These are phyloP conservation scores for Cremastinae sp. DNA, from an alignment of 2,888 invertebrate genomes.

Conservation along the genomic window DNA sequence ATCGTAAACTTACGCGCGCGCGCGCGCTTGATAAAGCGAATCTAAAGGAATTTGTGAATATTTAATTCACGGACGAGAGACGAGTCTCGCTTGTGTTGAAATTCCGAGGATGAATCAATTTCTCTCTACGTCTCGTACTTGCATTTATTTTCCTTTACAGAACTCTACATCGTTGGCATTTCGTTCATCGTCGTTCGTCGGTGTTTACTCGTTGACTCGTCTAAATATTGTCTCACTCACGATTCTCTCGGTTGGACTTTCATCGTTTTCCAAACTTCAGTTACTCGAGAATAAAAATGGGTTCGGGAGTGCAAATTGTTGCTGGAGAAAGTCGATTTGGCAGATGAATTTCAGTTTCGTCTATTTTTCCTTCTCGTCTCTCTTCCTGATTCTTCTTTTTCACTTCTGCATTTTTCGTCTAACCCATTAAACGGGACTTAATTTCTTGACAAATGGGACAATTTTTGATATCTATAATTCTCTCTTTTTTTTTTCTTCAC, in stretches of 20 bases:
- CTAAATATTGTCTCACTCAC: too few species aligned
- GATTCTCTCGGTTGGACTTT: neutral
- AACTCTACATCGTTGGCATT: conserved; percentile 22
- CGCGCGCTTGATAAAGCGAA: too few species aligned
- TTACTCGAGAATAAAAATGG: too few species aligned
- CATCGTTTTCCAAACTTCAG: neutral
- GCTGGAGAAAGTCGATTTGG: neutral
- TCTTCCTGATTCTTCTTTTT: neutral
- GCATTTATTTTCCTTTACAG: conserved; percentile 25
- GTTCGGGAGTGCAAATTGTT: too few species aligned
- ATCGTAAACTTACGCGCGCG: neutral
- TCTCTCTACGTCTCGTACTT: neutral
- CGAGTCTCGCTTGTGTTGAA: neutral
- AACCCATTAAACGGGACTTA: too few species aligned
- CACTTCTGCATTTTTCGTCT: conserved; percentile 3
- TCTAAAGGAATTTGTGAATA: too few species aligned
- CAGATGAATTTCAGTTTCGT: neutral
- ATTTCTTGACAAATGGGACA: conserved; percentile 36
- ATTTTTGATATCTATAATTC: conserved; percentile 18
- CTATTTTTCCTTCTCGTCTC: neutral
- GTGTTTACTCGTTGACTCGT: neutral
- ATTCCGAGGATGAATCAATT: neutral
- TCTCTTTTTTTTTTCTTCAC: neutral
- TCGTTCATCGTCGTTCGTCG: neutral
- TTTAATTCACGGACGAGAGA: too few species aligned